Percentiles rank a stretch among this genome's conserved stretches.
phyloP scores from a whole-genome alignment of 2,888 invertebrate species.

The Corythucha ciliata region DNA sequence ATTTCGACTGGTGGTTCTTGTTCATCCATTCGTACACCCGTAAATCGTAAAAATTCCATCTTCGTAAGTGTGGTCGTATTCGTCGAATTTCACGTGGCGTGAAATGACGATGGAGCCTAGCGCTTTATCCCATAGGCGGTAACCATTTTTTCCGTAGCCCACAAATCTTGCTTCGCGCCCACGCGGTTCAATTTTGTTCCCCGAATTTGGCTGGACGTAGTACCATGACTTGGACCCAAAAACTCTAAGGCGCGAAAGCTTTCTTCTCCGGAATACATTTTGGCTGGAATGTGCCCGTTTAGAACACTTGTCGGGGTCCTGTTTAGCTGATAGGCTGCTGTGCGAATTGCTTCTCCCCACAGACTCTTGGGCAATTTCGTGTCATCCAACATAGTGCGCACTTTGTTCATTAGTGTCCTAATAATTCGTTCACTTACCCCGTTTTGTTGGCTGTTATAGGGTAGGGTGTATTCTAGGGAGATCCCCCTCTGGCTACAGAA shows the following conservation, averaged over 20 bases:
- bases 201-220: not conserved
- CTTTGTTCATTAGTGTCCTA: conserved; percentile 25
- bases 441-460: conserved; percentile 21
- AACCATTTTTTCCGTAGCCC: not conserved
- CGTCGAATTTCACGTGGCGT: no score
- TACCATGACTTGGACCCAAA: conserved; percentile 1
- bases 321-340: conserved; percentile 29
- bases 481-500: conserved; percentile 25
- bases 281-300: not conserved
- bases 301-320: conserved; percentile 19
- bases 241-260: not conserved
- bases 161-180: not conserved
- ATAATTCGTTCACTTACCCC: conserved; percentile 26
- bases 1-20: no score
- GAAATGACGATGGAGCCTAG: no score
- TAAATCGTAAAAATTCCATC: no score
- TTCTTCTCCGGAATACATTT: not conserved
- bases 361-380: conserved; percentile 30
- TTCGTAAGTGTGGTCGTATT: no score
- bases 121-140: no score
- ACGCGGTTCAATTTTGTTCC: not conserved
- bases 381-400: conserved; percentile 28
- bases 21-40: no score
- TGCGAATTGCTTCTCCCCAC: conserved; percentile 34
- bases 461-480: conserved; percentile 16